Evolutionary conservation across 2,888 invertebrate species (phyloP).

Genomic region (Hirudinaria manillensis): DNA sequence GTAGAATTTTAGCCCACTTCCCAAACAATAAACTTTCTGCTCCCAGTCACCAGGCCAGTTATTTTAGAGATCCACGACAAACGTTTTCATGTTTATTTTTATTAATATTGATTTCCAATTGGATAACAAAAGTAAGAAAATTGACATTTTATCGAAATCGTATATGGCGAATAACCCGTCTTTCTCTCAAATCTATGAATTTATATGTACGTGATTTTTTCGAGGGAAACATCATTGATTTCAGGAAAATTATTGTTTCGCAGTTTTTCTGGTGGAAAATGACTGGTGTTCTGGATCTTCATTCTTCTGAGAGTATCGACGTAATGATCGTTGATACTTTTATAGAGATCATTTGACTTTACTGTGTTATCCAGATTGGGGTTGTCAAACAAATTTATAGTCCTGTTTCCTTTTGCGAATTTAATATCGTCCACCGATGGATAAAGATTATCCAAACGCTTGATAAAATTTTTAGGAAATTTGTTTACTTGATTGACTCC

Average conservation of each 20-base stretch:
- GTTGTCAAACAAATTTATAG: not conserved
- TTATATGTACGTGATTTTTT: constrained; percentile 7
- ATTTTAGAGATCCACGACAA: too few species aligned
- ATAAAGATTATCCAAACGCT: not conserved
- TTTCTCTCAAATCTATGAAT: not conserved
- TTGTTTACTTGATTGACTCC: not conserved
- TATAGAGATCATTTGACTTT: not conserved
- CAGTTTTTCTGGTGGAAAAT: not conserved
- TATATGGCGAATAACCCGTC: too few species aligned
- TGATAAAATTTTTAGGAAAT: not conserved
- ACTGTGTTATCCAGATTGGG: not conserved
- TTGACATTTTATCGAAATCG: too few species aligned
- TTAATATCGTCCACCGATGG: not conserved
- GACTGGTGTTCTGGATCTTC: not conserved
- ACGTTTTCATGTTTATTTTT: too few species aligned
- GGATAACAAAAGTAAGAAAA: too few species aligned
- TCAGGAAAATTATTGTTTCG: not conserved
- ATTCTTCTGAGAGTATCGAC: constrained; percentile 12
- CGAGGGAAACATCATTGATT: not conserved
- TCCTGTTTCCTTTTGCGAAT: not conserved
- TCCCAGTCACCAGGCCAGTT: too few species aligned
- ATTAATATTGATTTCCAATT: too few species aligned
- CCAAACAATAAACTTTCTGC: too few species aligned
- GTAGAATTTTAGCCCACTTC: too few species aligned
- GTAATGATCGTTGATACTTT: not conserved